Evolutionary conservation across 2,888 invertebrate genomes (phyloP), one percentile per base, ranked within the genome.

Genomic region (Chloromyia formosa): DNA sequence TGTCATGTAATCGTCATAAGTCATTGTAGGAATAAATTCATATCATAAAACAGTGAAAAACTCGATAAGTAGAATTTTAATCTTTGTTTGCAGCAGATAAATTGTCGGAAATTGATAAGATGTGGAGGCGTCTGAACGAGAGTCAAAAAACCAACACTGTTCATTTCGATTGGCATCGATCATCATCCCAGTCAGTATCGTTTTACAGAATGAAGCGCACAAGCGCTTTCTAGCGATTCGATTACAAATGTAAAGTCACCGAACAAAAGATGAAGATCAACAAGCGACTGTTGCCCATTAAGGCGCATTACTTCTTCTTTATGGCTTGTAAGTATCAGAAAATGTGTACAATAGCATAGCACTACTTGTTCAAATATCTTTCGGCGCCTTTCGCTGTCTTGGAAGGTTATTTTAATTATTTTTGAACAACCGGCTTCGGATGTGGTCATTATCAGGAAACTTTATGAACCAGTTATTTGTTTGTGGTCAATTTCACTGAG

Each of bases 291-390:
- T 80, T 95, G 84, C 94, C 95, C 12, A 88, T 96, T 68, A 96
- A 96, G 88, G 91, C 91, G 0, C 95, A 95, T 82, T 96, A 91
- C 82, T 94, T 96, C 86, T 93, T 94, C 82, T 94, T 95, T 80
- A 93, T 94, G 89, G 94, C 92, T 78, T 93, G 94, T 94, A 86
- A 90, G 89, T 87, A n/a, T 49, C 12, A n/a, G n/a, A n/a, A n/a
- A n/a, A n/a, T n/a, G n/a, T n/a, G n/a, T n/a, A n/a, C n/a, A n/a
- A n/a, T n/a, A n/a, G n/a, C n/a, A n/a, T n/a, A n/a, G n/a, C n/a
- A n/a, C n/a, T n/a, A n/a, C n/a, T n/a, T n/a, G n/a, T n/a, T n/a
- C n/a, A n/a, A n/a, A n/a, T n/a, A n/a, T n/a, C n/a, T n/a, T n/a
- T n/a, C n/a, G n/a, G n/a, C n/a, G n/a, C n/a, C n/a, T n/a, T n/a